Evolutionary conservation across 1,140 invertebrate species (phyloP).

Genomic region (Carposina sasakii): DNA sequence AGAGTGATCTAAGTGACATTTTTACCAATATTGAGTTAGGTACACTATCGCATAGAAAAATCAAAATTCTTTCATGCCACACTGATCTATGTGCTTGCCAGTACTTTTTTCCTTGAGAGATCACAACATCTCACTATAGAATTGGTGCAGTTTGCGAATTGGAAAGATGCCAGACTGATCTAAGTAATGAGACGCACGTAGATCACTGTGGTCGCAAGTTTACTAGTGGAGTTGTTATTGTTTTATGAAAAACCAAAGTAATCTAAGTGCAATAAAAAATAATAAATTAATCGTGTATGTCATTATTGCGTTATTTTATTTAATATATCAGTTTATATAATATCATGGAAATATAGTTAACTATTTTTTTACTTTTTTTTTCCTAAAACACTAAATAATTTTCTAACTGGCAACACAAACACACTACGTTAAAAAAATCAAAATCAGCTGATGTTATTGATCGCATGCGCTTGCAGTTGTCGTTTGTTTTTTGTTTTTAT

Average conservation of each 20-base stretch:
- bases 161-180: conserved; percentile 14
- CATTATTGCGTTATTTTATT: too few species aligned
- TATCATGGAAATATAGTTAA: too few species aligned
- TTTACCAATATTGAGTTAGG: too few species aligned
- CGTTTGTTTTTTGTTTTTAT: conserved; percentile 10
- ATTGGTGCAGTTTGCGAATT: conserved; percentile 14
- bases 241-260: conserved; percentile 11
- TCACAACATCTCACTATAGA: too few species aligned
- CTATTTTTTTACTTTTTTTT: conserved; percentile 5
- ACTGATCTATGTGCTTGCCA: too few species aligned
- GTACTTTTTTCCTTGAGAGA: too few species aligned
- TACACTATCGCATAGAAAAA: too few species aligned
- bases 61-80: too few species aligned
- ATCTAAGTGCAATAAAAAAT: conserved; percentile 18
- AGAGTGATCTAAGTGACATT: too few species aligned
- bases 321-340: conserved; percentile 4
- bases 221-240: too few species aligned
- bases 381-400: conserved; percentile 3
- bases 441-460: conserved; percentile 15
- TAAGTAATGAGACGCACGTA: conserved; percentile 15
- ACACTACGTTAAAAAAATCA: conserved; percentile 9
- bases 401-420: conserved; percentile 12
- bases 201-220: conserved; percentile 15
- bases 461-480: conserved; percentile 12
- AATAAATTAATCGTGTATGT: conserved; percentile 11